Evolutionary conservation across 2,797 vertebrate species (phyloP), one percentile per base, ranked within the genome.

Genomic region (Falco columbarius): DNA sequence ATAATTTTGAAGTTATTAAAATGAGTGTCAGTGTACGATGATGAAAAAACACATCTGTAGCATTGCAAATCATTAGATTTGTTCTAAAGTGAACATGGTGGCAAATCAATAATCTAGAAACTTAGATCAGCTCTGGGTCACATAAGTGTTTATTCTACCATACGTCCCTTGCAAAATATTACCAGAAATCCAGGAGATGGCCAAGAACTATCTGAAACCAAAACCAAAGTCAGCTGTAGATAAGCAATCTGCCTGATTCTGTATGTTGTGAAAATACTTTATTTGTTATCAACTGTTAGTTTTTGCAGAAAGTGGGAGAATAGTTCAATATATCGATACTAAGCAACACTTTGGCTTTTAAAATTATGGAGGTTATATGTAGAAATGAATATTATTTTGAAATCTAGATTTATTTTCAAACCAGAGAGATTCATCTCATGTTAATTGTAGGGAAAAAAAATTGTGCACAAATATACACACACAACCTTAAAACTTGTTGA

Each of bases 1-100:
- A 51, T 72, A 63, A 81, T 93, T 97, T 63, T 49, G 32, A 51
- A 63, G 61, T 81, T 95, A 93, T 88, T 83, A 77, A 83, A 93
- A 83, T 7, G 19, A 86, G 49, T 88, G 75, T 77, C 72, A 81
- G 23, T 20, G 38, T 56, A 56, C 13, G 9, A 74, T 61, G 72
- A n/a, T 74, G 79, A 75, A 81, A 75, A 63, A 49, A 5, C 36
- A 44, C 38, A 81, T 49, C 52, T 90, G 68, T 18, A 56, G 52
- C 1, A 0, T 0, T 63, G 36, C 44, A 74, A 71, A 86, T 73
- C 14, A 66, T 38, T n/a, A 70, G 40, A 32, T 61, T 73, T 56
- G 23, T 8, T 77, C 49, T 86, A 36, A 74, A 51, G 29, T 1
- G 6, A 86, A 46, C 12, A 6, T 0, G 1, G 44, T 23, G 54